Percentiles rank a stretch among this genome's conserved stretches.
Conservation (phyloP, 2,888 invertebrate genomes). For the Drosophila subquinaria region DNA sequence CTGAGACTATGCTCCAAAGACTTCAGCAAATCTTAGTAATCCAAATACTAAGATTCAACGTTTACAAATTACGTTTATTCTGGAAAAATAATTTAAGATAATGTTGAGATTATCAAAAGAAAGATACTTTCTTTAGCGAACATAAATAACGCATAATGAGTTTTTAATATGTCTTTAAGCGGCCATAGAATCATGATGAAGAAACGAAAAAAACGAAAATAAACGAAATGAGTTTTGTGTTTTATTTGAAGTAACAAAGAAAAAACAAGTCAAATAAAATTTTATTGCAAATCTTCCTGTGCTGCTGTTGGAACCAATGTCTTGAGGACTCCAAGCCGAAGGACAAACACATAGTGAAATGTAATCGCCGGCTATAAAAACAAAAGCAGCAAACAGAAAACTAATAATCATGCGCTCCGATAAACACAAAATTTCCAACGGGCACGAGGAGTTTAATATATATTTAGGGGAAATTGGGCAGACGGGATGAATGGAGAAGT, state of each 20-base stretch:
- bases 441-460: slow-evolving; percentile 19
- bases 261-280: slow-evolving; percentile 74
- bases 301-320: slow-evolving; percentile 20
- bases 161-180: slow-evolving; percentile 69
- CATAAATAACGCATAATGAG: slow-evolving; percentile 39
- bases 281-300: slow-evolving; percentile 72
- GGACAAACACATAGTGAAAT: slow-evolving; percentile 66
- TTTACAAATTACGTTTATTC: background rate
- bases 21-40: background rate
- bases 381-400: slow-evolving; percentile 73
- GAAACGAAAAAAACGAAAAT: slow-evolving; percentile 5
- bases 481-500: background rate
- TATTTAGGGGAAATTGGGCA: background rate
- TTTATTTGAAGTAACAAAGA: slow-evolving; percentile 50
- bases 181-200: background rate
- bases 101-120: background rate
- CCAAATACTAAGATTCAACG: background rate
- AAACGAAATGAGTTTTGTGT: slow-evolving; percentile 50
- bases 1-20: background rate
- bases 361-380: slow-evolving; percentile 78
- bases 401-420: slow-evolving; percentile 79
- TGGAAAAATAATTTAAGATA: background rate
- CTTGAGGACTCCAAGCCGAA: slow-evolving; percentile 8
- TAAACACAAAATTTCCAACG: slow-evolving; percentile 71
- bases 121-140: background rate